Conservation (phyloP, 1,140 invertebrate species). For the Ips nitidus region DNA sequence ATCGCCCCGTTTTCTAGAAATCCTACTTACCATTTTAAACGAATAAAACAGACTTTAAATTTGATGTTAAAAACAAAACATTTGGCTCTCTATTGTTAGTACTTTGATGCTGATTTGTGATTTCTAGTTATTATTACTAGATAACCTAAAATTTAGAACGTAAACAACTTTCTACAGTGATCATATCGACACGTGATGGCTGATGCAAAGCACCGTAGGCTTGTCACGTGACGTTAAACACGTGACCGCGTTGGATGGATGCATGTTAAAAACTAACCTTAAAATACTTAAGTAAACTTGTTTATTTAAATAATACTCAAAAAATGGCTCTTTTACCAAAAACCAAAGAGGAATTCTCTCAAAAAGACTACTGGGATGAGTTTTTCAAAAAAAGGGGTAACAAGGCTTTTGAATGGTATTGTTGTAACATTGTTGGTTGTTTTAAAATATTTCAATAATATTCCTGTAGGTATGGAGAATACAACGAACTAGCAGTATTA, state of each 20-base stretch:
- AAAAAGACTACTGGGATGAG: slow-evolving; percentile 90
- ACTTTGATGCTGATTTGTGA: slow-evolving; percentile 32
- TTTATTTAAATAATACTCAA: background rate
- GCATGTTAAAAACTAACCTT: too few relatives aligned
- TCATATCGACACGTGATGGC: too few relatives aligned
- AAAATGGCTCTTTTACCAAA: slow-evolving; percentile 84
- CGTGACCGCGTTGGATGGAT: too few relatives aligned
- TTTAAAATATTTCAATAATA: slow-evolving; percentile 7
- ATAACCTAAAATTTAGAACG: too few relatives aligned
- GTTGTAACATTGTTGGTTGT: slow-evolving; percentile 18
- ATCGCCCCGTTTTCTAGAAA: background rate
- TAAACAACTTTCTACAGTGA: too few relatives aligned
- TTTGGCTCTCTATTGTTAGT: slow-evolving; percentile 33
- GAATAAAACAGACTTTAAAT: slow-evolving; percentile 30
- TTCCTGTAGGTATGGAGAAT: slow-evolving; percentile 89
- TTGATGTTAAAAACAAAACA: slow-evolving; percentile 39
- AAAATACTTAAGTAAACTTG: too few relatives aligned
- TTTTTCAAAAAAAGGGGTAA: slow-evolving; percentile 90
- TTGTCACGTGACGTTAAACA: too few relatives aligned
- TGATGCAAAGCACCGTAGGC: too few relatives aligned
- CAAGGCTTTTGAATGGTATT: slow-evolving; percentile 93
- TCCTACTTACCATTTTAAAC: slow-evolving; percentile 38
- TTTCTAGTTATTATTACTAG: too few relatives aligned
- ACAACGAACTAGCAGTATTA: slow-evolving; percentile 79
- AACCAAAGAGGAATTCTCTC: slow-evolving; percentile 79